phyloP scores from a whole-genome alignment of 2,113 vertebrate genomes.

The Neoarius graeffei region DNA sequence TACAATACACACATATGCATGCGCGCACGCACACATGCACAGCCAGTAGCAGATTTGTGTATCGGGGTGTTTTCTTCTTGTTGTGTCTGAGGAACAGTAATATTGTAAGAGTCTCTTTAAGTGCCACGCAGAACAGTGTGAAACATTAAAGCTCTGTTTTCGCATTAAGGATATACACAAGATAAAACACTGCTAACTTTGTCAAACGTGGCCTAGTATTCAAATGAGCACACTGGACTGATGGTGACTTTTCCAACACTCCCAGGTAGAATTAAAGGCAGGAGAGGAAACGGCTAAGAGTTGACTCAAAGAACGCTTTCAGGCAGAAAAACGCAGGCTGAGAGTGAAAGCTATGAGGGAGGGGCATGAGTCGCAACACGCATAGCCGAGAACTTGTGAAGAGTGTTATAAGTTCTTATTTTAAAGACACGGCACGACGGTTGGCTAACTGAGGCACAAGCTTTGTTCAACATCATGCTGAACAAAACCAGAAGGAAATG shows the following conservation, averaged over 20 bases:
- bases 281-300: not conserved
- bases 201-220: not conserved
- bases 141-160: not conserved
- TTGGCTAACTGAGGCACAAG: no score
- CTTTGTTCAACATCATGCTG: no score
- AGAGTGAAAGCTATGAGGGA: no score
- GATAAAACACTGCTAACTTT: not conserved
- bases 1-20: not conserved
- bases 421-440: no score
- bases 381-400: no score
- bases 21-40: not conserved
- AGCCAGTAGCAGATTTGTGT: not conserved
- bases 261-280: not conserved
- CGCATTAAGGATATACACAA: not conserved
- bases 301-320: conserved; percentile 1
- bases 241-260: not conserved
- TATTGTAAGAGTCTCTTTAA: not conserved
- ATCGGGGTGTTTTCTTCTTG: not conserved
- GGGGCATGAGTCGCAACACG: no score
- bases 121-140: not conserved
- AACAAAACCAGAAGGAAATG: no score
- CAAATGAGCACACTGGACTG: not conserved
- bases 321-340: not conserved
- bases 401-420: no score
- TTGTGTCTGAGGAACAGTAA: not conserved